A percentile compares a stretch with the other conserved stretches of the same genome.
These are phyloP conservation scores for Agrilus biguttatus DNA, from an alignment of 2,888 invertebrate species.

Conservation along the genomic window DNA sequence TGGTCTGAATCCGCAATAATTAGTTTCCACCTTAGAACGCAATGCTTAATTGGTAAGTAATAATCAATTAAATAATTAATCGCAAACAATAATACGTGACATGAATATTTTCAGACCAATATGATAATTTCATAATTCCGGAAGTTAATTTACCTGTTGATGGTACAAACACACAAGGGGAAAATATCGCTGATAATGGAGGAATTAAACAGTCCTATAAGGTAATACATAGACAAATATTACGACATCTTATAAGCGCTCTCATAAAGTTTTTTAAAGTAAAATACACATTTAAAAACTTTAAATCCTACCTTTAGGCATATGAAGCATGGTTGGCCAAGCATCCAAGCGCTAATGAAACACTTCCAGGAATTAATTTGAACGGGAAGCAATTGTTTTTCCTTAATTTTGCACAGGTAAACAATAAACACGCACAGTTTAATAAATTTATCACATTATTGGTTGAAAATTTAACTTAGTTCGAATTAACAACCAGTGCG, in stretches of 20 bases:
- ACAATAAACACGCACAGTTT: background rate
- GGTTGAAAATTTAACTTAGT: too few relatives aligned
- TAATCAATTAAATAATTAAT: slow-evolving; percentile 1
- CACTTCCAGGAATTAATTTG: slow-evolving; percentile 57
- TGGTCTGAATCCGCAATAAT: slow-evolving; percentile 64
- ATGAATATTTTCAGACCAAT: slow-evolving; percentile 49
- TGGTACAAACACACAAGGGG: slow-evolving; percentile 69
- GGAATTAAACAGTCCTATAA: slow-evolving; percentile 82
- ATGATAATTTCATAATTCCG: slow-evolving; percentile 65
- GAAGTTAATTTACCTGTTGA: slow-evolving; percentile 65
- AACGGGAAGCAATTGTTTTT: slow-evolving; percentile 77
- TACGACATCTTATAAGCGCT: too few relatives aligned
- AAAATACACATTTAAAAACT: slow-evolving; percentile 24
- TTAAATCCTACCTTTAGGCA: slow-evolving; percentile 39
- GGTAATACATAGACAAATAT: slow-evolving; percentile 22
- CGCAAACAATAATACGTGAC: background rate
- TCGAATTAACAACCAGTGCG: too few relatives aligned
- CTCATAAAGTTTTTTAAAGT: too few relatives aligned
- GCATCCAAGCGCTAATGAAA: slow-evolving; percentile 46
- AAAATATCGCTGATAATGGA: slow-evolving; percentile 95
- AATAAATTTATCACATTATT: background rate
- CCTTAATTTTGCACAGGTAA: slow-evolving; percentile 71
- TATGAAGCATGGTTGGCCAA: slow-evolving; percentile 61
- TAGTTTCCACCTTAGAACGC: slow-evolving; percentile 58
- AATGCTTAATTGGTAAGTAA: slow-evolving; percentile 50